Base-by-base conservation (phyloP, 2,888 invertebrate genomes). In the Neoascia interrupta region DNA sequence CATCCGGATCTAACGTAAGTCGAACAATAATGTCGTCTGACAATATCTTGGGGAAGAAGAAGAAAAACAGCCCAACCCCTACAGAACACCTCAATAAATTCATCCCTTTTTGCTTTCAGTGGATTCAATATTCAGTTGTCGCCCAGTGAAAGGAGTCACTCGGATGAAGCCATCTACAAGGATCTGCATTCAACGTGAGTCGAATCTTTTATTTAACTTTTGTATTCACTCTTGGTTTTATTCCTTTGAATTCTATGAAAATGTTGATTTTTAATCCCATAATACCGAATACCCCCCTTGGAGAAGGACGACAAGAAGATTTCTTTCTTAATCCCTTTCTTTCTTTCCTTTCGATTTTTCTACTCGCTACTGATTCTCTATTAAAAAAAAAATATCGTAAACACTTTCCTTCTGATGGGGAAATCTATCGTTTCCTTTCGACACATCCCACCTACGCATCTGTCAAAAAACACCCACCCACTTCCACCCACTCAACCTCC, bases 111-210 rank as follows among this genome's bases (percentile, higher is more conserved):
- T 18, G 18, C 21, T 84, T 86, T 18, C 90, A 97, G 96, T 82
- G 95, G 96, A 82, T 97, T 96, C 89, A 93, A 93, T 81, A 92
- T 94, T 34, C 93, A 94, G 85, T 81, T 88, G 6, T 87, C 88
- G 68, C 86, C 86, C 37, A 90, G 89, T 84, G 90, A 90, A 84
- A 91, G 93, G 84, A 93, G 93, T 81, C 92, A 92, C 84, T 95
- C 95, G 19, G 94, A 96, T 87, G 95, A 96, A 87, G 94, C 95
- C 83, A 94, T 95, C 82, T 96, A 95, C 88, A 94, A 94, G 89
- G 94, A 95, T 87, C 90, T 96, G 82, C 94, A 94, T 88, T 92
- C 93, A 83, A 92, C 92, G 94, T 94, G 92, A 94, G 94, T 93
- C 66, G 21, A 49, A 56, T 37, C 64, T 87, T 83, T 73, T 31